Conservation (phyloP, 2,113 vertebrate genomes). For the Mesoclemmys tuberculata region DNA sequence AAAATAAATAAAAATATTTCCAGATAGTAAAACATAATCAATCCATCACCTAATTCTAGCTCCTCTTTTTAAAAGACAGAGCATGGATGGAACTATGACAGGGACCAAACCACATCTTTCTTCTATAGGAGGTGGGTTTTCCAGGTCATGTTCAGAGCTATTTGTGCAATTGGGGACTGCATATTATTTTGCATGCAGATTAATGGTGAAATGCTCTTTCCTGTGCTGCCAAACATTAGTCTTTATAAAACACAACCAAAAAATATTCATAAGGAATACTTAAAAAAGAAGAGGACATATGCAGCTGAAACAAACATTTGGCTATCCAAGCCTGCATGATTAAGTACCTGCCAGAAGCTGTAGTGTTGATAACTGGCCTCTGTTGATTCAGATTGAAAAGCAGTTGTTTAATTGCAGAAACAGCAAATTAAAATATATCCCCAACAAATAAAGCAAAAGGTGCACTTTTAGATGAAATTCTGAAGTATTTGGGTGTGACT, state of each 20-base stretch:
- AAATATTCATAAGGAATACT: background rate
- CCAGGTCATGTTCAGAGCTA: background rate
- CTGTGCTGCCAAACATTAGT: background rate
- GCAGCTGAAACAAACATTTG: background rate
- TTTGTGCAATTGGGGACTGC: background rate
- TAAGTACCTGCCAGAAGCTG: background rate
- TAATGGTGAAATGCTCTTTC: background rate
- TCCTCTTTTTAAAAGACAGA: constrained; percentile 8
- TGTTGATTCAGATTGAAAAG: background rate
- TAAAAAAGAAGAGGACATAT: background rate
- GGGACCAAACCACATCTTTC: background rate
- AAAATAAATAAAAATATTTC: background rate
- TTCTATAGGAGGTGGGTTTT: background rate
- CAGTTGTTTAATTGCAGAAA: background rate
- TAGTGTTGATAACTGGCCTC: background rate
- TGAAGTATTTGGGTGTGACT: background rate
- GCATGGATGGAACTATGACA: background rate
- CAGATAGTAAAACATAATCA: background rate
- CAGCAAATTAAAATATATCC: background rate
- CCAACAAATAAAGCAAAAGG: background rate
- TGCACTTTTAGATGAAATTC: background rate
- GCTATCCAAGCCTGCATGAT: background rate
- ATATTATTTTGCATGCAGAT: background rate
- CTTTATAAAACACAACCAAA: background rate
- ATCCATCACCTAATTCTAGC: constrained; percentile 13